Base-by-base conservation (phyloP, 2,113 vertebrate species). In the Oxyruncus cristatus region DNA sequence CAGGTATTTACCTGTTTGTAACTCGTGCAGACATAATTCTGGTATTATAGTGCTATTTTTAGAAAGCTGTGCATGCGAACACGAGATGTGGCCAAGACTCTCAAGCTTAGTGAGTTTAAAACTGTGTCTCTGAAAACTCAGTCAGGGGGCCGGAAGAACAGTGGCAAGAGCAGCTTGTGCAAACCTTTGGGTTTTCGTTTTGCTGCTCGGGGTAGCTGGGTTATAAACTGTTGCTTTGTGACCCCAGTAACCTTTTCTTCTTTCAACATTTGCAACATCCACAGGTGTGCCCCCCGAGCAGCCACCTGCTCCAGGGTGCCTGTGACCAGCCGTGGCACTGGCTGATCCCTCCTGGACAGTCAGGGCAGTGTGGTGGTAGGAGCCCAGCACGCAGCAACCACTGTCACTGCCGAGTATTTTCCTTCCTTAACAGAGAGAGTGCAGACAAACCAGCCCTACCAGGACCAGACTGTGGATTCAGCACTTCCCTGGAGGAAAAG, bases 331-430 rank as follows among this genome's bases (percentile, higher is more conserved):
- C 50, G 1, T 30, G 49, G 56, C 61, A 12, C 5, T 12, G 37
- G 47, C 52, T n/a, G 35, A 20, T 41, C 12, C 28, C 32, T 41
- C 47, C 13, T 0, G 2, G 21, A 4, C 42, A 14, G 4, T 37
- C 3, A 1, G 1, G 19, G 46, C 33, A 11, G 9, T 0, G 12
- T 21, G 27, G 27, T 52, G 47, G 21, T 39, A 14, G 32, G 50
- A 59, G 39, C 47, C 26, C 67, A 39, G 46, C 55, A 24, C 3
- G 22, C 65, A 66, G 23, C 4, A 44, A 53, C 52, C n/a, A 1
- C 2, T 81, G 47, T 37, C 68, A 59, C 79, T 63, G 33, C 39
- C 63, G 49, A 14, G 0, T 39, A 3, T 8, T 27, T 70, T 59
- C 37, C 76, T 70, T 63, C 30, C 80, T 91, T 76, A 83, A 58